Conservation (phyloP, 2,113 vertebrate species). For the Osmerus eperlanus region DNA sequence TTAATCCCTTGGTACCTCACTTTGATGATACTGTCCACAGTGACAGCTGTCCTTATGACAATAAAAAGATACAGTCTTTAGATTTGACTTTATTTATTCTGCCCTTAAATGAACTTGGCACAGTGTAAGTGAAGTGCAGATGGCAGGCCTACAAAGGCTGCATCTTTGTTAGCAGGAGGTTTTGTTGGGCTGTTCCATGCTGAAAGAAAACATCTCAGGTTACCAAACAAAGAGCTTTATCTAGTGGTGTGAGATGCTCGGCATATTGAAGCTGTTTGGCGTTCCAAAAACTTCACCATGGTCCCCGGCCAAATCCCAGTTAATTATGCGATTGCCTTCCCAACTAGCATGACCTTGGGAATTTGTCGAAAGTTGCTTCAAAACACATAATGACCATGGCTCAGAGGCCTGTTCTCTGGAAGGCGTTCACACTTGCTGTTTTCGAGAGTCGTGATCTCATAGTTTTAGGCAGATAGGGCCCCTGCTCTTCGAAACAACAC, state of each 20-base stretch:
- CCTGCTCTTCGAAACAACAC: neutral
- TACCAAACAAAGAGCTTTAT: constrained; percentile 45
- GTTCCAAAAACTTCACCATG: constrained; percentile 48
- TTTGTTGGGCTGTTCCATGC: constrained; percentile 53
- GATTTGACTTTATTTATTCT: constrained; percentile 17
- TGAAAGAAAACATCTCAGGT: constrained; percentile 49
- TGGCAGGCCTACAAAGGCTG: constrained; percentile 31
- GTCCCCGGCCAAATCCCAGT: constrained; percentile 51
- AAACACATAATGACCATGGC: constrained; percentile 37
- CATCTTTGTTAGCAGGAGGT: constrained; percentile 39
- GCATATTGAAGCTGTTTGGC: constrained; percentile 40
- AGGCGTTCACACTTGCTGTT: constrained; percentile 21
- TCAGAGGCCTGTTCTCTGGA: constrained; percentile 1
- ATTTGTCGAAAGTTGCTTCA: constrained; percentile 46
- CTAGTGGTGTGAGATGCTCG: constrained; percentile 36
- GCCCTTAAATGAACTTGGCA: neutral
- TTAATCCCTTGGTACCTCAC: constrained; percentile 2
- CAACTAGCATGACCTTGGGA: constrained; percentile 60
- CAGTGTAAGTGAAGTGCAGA: constrained; percentile 47
- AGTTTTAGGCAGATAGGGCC: neutral
- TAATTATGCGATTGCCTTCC: constrained; percentile 56
- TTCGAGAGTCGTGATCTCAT: constrained; percentile 11
- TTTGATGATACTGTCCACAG: constrained; percentile 48
- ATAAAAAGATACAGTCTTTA: too few relatives aligned
- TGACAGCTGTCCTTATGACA: too few relatives aligned